These are phyloP conservation scores for Biston stratarius DNA, from an alignment of 2,888 invertebrate species.

Conservation along the genomic window DNA sequence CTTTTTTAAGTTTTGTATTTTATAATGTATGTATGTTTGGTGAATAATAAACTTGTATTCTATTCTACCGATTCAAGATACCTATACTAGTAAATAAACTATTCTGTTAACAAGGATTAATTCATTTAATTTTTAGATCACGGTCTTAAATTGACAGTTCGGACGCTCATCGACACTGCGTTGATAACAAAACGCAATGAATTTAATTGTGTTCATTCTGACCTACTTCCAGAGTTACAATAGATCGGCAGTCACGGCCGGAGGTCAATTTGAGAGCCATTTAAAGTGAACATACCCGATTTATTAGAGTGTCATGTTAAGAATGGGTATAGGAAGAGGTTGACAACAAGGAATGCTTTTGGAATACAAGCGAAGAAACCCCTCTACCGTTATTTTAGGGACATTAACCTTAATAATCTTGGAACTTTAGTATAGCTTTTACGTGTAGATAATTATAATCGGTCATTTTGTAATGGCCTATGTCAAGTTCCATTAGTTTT, in stretches of 20 bases:
- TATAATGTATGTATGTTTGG: no score
- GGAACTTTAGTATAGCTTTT: neutral
- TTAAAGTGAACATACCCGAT: conserved; percentile 21
- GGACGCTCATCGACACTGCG: neutral
- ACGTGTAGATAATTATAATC: neutral
- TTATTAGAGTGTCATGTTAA: conserved; percentile 21
- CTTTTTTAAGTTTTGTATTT: no score
- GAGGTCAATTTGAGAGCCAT: conserved; percentile 52
- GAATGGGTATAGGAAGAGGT: conserved; percentile 8
- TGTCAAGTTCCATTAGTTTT: neutral
- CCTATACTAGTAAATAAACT: no score
- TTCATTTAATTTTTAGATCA: conserved; percentile 24
- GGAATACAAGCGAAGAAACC: conserved; percentile 4
- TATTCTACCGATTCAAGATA: no score
- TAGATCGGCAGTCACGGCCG: conserved; percentile 67
- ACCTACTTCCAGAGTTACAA: conserved; percentile 63
- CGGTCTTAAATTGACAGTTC: conserved; percentile 21
- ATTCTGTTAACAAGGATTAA: neutral
- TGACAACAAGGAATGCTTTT: conserved; percentile 6
- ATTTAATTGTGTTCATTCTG: conserved; percentile 66
- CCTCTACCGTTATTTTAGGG: neutral
- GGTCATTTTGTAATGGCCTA: neutral
- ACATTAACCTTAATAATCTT: neutral
- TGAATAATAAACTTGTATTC: no score
- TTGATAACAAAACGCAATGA: conserved; percentile 57